These are phyloP conservation scores for Eumerus sabulonum DNA, from an alignment of 2,888 invertebrate genomes.

Conservation along the genomic window DNA sequence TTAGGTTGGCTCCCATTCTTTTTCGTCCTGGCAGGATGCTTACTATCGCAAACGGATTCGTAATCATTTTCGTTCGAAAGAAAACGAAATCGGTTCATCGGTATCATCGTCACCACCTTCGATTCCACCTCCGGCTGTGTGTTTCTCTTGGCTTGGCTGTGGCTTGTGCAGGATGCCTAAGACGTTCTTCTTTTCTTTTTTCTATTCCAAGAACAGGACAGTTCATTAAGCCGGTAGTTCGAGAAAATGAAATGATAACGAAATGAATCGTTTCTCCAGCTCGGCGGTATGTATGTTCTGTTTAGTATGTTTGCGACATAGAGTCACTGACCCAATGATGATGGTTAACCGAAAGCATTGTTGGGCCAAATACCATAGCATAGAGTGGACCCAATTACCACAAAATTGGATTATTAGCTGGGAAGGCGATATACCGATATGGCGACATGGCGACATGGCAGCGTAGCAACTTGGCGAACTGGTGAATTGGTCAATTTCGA, in stretches of 20 bases:
- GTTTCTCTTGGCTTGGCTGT: neutral
- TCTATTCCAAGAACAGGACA: conserved; percentile 33
- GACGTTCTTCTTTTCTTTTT: conserved; percentile 4
- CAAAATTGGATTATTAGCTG: conserved; percentile 59
- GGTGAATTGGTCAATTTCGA: neutral
- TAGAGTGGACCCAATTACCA: conserved; percentile 60
- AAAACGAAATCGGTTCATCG: conserved; percentile 5
- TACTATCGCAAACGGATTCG: conserved; percentile 36
- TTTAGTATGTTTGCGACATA: conserved; percentile 38
- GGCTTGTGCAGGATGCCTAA: neutral
- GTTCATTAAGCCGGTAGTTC: conserved; percentile 56
- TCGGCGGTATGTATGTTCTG: too few species aligned
- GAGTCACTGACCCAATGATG: conserved; percentile 21
- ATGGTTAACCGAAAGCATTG: conserved; percentile 35
- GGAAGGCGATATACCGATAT: conserved; percentile 3
- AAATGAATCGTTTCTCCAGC: conserved; percentile 50
- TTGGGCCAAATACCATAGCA: conserved; percentile 28
- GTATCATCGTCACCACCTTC: conserved; percentile 26
- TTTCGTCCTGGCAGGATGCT: too few species aligned
- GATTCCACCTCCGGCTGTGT: neutral
- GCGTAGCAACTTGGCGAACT: too few species aligned
- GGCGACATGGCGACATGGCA: too few species aligned
- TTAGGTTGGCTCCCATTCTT: conserved; percentile 23
- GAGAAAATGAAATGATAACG: conserved; percentile 50
- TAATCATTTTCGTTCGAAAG: conserved; percentile 44